Evolutionary conservation across 35 echinoderm and acorn worm genomes (phyloP), one percentile per base, ranked within the genome.

Genomic region (Ophioderma brevispina): DNA sequence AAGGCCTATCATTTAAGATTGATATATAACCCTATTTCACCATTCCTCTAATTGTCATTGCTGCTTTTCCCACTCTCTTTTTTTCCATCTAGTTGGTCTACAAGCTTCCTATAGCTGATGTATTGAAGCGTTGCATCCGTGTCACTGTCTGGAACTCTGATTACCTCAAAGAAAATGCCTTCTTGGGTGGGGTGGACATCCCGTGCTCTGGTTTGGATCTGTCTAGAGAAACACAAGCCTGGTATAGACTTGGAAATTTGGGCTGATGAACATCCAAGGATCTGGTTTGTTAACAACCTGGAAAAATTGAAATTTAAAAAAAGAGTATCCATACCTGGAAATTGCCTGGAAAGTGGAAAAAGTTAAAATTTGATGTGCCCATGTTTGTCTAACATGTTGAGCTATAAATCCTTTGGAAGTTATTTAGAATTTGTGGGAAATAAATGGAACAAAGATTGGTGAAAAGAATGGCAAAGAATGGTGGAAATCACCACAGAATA

Each of bases 101-200:
- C 80, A 95, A 93, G 39, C 41, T 93, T 30, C 80, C 93, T 2
- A 77, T 39, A 23, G 33, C 87, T 8, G 94, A 95, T 33, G 94
- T 94, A 0, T 59, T 49, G 31, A 84, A 87, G 23, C 85, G 97
- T 32, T 93, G 78, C 0, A 77, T 99, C n/a, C 93, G 87, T 21
- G 78, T 99, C 23, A 99, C 93, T 13, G 88, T 95, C 0, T 99
- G 97, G 97, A 93, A 99, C 84, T 95, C 90, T 0, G 97, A 99
- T 34, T 79, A 90, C 28, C 75, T 99, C 21, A 99, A 99, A 39
- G 97, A 99, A 33, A 87, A 99, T 40, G 79, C 85, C 37, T 99
- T 94, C 82, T 87, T 99, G 87, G 97, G 97, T 37, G 93, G 90
- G 23, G 92, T 95, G 0, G 70, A 99, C 37, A 93, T 99, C 75